Percentiles rank a stretch among this genome's conserved stretches.
Conservation (phyloP, 2,888 invertebrate genomes). For the Tetramorium bicarinatum region DNA sequence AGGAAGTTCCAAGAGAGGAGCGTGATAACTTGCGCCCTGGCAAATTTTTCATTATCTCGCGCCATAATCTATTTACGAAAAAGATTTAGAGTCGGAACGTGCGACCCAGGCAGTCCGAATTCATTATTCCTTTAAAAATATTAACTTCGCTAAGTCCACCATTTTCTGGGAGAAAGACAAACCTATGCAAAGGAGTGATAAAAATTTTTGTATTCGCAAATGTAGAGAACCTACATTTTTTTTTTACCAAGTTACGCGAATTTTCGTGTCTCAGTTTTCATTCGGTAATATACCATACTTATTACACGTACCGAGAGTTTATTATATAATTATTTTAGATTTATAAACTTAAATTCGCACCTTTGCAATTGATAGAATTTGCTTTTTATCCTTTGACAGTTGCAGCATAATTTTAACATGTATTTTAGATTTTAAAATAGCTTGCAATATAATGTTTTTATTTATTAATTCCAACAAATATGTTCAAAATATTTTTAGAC, state of each 20-base stretch:
- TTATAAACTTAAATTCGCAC: neutral
- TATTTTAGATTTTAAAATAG: neutral
- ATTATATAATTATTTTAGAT: neutral
- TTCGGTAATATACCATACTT: neutral
- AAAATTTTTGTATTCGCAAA: constrained; percentile 47
- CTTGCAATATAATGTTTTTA: neutral
- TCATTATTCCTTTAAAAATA: constrained; percentile 76
- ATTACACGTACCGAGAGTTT: neutral
- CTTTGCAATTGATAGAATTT: neutral
- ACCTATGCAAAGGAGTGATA: constrained; percentile 61
- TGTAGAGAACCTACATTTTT: constrained; percentile 5
- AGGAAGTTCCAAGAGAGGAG: constrained; percentile 56
- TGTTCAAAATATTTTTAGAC: neutral
- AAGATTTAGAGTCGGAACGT: constrained; percentile 75
- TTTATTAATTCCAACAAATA: constrained; percentile 4
- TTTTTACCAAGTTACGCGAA: neutral
- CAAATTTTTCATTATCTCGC: constrained; percentile 77
- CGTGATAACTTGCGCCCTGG: constrained; percentile 65
- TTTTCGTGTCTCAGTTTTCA: constrained; percentile 36
- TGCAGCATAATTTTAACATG: neutral
- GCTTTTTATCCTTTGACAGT: neutral
- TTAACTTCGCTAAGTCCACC: constrained; percentile 70
- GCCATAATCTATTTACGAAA: constrained; percentile 77
- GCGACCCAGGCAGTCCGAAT: constrained; percentile 66
- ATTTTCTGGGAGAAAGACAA: constrained; percentile 57